Conservation (phyloP, 2,888 invertebrate genomes). For the Pseudococcus viburni region DNA sequence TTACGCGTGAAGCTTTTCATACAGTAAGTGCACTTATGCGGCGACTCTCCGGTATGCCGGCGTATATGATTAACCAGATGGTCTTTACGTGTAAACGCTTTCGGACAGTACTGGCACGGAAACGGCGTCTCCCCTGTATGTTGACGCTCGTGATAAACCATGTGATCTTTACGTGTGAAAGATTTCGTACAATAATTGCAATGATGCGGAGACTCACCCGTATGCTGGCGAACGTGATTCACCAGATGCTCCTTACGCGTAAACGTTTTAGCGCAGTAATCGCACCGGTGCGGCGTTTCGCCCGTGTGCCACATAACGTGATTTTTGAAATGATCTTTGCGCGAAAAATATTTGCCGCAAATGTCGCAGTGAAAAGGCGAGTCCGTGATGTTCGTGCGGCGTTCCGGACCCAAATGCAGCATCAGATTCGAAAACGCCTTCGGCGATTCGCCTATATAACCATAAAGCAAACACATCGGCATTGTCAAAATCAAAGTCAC, state of each 20-base stretch:
- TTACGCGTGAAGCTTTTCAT: conserved; percentile 73
- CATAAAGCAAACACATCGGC: neutral
- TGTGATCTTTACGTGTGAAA: conserved; percentile 88
- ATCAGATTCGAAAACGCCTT: conserved; percentile 68
- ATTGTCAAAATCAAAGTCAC: neutral
- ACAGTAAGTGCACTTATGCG: conserved; percentile 89
- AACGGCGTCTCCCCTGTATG: conserved; percentile 84
- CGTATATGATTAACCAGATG: conserved; percentile 91
- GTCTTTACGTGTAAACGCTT: conserved; percentile 91
- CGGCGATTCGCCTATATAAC: conserved; percentile 67
- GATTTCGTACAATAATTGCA: conserved; percentile 90
- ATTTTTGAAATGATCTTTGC: conserved; percentile 89
- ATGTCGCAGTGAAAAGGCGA: conserved; percentile 79
- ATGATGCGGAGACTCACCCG: conserved; percentile 74
- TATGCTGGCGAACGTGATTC: conserved; percentile 87
- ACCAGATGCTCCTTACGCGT: conserved; percentile 89
- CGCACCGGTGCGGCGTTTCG: conserved; percentile 80
- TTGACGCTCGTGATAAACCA: conserved; percentile 87
- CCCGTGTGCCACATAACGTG: conserved; percentile 81
- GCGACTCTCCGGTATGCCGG: conserved; percentile 90
- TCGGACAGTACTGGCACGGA: conserved; percentile 81
- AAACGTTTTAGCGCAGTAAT: conserved; percentile 88
- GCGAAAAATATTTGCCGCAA: conserved; percentile 88
- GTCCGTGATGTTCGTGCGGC: conserved; percentile 68
- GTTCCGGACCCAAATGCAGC: conserved; percentile 68